Percentiles rank a stretch among this genome's conserved stretches.
phyloP scores from a whole-genome alignment of 2,888 invertebrate genomes.

The Drosophila incognita region DNA sequence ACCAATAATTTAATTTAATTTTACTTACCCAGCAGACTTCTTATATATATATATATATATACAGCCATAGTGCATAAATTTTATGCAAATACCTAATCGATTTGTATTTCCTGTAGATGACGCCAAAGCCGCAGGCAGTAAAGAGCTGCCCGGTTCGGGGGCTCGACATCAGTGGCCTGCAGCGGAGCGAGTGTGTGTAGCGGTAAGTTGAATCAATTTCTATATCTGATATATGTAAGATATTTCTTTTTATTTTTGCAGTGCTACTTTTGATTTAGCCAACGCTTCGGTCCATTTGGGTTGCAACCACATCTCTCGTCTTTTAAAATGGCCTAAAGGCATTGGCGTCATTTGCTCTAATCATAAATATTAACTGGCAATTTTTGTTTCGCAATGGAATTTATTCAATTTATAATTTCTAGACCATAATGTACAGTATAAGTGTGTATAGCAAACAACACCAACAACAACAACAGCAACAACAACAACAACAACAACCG shows the following conservation, averaged over 20 bases:
- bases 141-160: conserved; percentile 45
- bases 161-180: conserved; percentile 36
- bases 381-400: conserved; percentile 70
- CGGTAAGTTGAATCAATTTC: conserved; percentile 44
- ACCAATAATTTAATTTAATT: background rate
- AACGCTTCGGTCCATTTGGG: conserved; percentile 38
- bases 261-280: conserved; percentile 38
- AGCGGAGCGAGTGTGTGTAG: conserved; percentile 29
- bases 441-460: conserved; percentile 27
- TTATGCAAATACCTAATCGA: conserved; percentile 22
- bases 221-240: conserved; percentile 3
- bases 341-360: conserved; percentile 75
- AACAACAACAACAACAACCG: conserved; percentile 27
- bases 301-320: background rate
- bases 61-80: background rate
- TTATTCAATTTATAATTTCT: conserved; percentile 53
- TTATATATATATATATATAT: background rate
- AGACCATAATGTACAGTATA: conserved; percentile 79
- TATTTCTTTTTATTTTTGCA: conserved; percentile 34
- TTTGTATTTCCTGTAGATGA: conserved; percentile 62
- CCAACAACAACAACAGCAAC: conserved; percentile 18
- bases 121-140: conserved; percentile 60
- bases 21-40: conserved; percentile 24
- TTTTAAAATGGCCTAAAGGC: conserved; percentile 18
- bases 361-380: conserved; percentile 70